Evolutionary conservation across 2,888 invertebrate species (phyloP).

Genomic region (Dusona sp.): DNA sequence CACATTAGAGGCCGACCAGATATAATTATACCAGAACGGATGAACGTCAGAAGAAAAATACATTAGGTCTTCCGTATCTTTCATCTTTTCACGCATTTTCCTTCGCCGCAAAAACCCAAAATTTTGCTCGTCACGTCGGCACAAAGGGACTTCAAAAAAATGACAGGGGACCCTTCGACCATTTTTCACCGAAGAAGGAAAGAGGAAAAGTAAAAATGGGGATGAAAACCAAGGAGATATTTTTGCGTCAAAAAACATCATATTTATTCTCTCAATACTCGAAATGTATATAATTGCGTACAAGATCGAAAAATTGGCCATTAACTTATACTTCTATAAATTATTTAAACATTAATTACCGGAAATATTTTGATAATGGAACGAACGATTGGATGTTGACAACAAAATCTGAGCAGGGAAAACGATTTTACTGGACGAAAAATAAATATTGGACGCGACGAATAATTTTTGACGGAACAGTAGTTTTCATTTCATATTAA

Average conservation of each 20-base stretch:
- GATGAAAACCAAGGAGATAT: neutral
- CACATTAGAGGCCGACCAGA: conserved; percentile 17
- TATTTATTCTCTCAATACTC: neutral
- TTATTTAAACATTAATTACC: too few species aligned
- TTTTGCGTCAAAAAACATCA: neutral
- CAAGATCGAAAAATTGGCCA: neutral
- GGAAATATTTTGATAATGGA: neutral
- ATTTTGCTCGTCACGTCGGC: neutral
- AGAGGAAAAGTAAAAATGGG: neutral
- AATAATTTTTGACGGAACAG: neutral
- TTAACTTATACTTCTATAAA: neutral
- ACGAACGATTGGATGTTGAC: neutral
- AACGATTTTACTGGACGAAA: neutral
- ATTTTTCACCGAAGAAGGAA: conserved; percentile 21
- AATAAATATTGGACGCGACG: conserved; percentile 1
- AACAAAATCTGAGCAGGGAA: neutral
- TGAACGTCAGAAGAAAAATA: conserved; percentile 3
- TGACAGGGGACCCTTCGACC: neutral
- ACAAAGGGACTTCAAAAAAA: conserved; percentile 20
- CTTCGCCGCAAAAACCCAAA: neutral
- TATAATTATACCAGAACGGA: conserved; percentile 41
- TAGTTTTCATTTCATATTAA: neutral
- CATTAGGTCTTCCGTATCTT: conserved; percentile 50
- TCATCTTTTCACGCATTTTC: conserved; percentile 38
- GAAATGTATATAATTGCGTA: neutral